Evolutionary conservation across 2,888 invertebrate genomes (phyloP), one percentile per base, ranked within the genome.

Genomic region (Dynastes tityus): DNA sequence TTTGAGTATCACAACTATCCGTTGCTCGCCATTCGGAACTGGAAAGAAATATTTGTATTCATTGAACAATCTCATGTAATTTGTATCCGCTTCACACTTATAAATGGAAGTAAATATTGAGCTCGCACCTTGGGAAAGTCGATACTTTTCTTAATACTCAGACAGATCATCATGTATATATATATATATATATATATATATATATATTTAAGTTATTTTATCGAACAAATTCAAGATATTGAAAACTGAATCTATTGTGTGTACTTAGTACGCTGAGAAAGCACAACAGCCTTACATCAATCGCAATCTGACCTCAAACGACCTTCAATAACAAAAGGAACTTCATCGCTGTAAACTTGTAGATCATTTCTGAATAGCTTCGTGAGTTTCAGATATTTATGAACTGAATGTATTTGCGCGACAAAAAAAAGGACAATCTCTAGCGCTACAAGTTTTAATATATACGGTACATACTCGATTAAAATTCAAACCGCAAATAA

Each of bases 351-450:
- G 32, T 58, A 67, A 40, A 68, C n/a, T 68, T 29, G 68, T 37
- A 68, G 65, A 77, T 77, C 77, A 68, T 58, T 77, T 77, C 77
- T 77, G 77, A 68, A 77, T 77, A 61, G 58, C 68, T 67, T 77
- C 77, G 68, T 77, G 68, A 77, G 77, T 58, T 67, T 68, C 45
- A 68, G 68, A 77, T 77, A 67, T 77, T 77, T 68, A 55, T 68
- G 68, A 53, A 53, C 68, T 70, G 68, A 22, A 53, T 32, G 53
- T 70, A n/a, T 51, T 13, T 22, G 51, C 49, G 53, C 49, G 49
- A 70, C 22, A 27, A 51, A 49, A 68, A 16, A 29, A 70, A 70
- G 51, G 29, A 51, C 53, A 53, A 2, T 9, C 9, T n/a, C 40
- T 40, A 40, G n/a, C 65, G 8, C 65, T n/a, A 65, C 37, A 65